Evolutionary conservation across 2,888 invertebrate species (phyloP).

Genomic region (Xanthorhoe spadicearia): DNA sequence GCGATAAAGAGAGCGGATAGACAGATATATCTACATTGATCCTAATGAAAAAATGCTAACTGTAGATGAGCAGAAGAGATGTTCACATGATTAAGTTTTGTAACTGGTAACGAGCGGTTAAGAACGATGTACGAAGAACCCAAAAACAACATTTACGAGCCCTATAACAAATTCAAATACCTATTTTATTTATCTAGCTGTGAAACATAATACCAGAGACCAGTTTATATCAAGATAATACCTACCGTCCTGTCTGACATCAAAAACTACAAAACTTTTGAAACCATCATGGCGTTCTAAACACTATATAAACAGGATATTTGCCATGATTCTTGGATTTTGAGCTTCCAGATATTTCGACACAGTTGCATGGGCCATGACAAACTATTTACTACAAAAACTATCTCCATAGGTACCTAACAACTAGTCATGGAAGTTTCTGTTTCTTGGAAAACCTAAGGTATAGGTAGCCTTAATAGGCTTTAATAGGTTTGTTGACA

Average conservation of each 20-base stretch:
- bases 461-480: background rate
- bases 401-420: background rate
- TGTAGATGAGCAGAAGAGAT: background rate
- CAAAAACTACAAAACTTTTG: background rate
- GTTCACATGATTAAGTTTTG: background rate
- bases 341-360: too few relatives aligned
- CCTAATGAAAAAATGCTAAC: background rate
- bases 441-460: background rate
- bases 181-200: background rate
- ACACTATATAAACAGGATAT: too few relatives aligned
- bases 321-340: too few relatives aligned
- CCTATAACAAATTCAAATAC: too few relatives aligned
- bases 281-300: too few relatives aligned
- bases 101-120: background rate
- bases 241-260: background rate
- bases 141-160: background rate
- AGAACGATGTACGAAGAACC: too few relatives aligned
- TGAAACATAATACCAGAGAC: too few relatives aligned
- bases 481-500: constrained; percentile 47
- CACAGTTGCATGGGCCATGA: too few relatives aligned
- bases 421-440: background rate
- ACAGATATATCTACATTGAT: constrained; percentile 12
- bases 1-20: constrained; percentile 40
- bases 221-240: too few relatives aligned
- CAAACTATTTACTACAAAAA: too few relatives aligned